Percentiles rank a stretch among this genome's conserved stretches.
Conservation (phyloP, 2,888 invertebrate species). For the Agrypnus murinus region DNA sequence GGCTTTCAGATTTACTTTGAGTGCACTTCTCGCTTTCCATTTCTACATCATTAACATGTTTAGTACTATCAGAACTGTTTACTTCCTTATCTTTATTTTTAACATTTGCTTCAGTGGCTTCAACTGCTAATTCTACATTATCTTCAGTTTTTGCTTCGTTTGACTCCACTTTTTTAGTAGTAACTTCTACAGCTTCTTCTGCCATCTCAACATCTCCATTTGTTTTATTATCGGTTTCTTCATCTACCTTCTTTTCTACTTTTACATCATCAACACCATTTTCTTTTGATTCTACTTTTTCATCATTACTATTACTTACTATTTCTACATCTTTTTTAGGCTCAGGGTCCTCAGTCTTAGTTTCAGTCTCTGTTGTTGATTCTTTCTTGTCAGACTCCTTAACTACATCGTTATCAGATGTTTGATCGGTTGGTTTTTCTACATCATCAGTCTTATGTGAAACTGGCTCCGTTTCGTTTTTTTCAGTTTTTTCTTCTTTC, state of each 20-base stretch:
- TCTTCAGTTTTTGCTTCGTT: slow-evolving; percentile 56
- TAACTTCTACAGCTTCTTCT: slow-evolving; percentile 36
- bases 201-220: slow-evolving; percentile 41
- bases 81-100: slow-evolving; percentile 36
- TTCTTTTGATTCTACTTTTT: background rate
- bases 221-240: slow-evolving; percentile 29
- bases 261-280: background rate
- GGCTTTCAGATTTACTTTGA: slow-evolving; percentile 31
- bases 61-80: too few relatives aligned
- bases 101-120: slow-evolving; percentile 64
- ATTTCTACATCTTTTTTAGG: slow-evolving; percentile 17
- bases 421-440: too few relatives aligned
- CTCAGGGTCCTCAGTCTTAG: slow-evolving; percentile 13
- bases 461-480: background rate
- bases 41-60: too few relatives aligned
- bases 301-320: background rate
- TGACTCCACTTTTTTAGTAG: slow-evolving; percentile 24
- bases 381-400: background rate
- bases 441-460: too few relatives aligned
- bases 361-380: slow-evolving; percentile 10
- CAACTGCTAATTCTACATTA: slow-evolving; percentile 54
- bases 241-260: slow-evolving; percentile 9
- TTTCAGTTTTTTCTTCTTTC: background rate
- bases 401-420: background rate
- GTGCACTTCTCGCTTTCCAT: too few relatives aligned